phyloP scores from a whole-genome alignment of 2,113 vertebrate genomes.

The Toxotes chatareus region DNA sequence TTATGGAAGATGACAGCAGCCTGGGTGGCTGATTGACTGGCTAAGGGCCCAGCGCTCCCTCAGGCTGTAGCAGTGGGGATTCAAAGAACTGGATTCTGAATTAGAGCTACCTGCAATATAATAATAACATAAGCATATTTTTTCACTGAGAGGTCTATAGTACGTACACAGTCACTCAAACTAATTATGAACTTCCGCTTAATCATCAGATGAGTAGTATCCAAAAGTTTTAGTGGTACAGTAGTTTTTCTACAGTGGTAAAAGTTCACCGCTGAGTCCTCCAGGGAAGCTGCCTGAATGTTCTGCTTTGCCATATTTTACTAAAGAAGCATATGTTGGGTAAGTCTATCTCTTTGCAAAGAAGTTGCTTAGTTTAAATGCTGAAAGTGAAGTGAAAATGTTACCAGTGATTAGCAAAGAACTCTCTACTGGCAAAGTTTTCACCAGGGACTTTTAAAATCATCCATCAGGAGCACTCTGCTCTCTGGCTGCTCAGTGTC shows the following conservation, averaged over 20 bases:
- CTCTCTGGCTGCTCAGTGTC: conserved; percentile 11
- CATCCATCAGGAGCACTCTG: conserved; percentile 6
- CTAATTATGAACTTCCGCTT: conserved; percentile 23
- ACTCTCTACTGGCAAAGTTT: conserved; percentile 19
- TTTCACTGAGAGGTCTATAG: conserved; percentile 4
- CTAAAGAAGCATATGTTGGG: conserved; percentile 15
- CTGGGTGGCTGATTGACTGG: conserved; percentile 54
- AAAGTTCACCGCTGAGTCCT: conserved; percentile 22
- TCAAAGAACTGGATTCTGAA: conserved; percentile 31
- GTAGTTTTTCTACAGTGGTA: conserved; percentile 28
- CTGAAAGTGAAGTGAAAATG: conserved; percentile 27
- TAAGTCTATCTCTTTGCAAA: conserved; percentile 13
- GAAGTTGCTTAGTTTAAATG: conserved; percentile 5
- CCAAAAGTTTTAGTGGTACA: conserved; percentile 36
- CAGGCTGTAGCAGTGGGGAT: conserved; percentile 36
- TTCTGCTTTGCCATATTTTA: not conserved
- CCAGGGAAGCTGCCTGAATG: not conserved
- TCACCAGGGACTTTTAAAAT: conserved; percentile 29
- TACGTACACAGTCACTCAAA: conserved; percentile 4
- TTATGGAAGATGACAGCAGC: conserved; percentile 30
- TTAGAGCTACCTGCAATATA: conserved; percentile 15
- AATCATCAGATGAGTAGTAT: conserved; percentile 1
- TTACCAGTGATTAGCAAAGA: not conserved
- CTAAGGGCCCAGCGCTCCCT: conserved; percentile 6
- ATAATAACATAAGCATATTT: conserved; percentile 26